phyloP scores from a whole-genome alignment of 53 echinoderm and acorn worm species.

The Paracentrotus lividus region DNA sequence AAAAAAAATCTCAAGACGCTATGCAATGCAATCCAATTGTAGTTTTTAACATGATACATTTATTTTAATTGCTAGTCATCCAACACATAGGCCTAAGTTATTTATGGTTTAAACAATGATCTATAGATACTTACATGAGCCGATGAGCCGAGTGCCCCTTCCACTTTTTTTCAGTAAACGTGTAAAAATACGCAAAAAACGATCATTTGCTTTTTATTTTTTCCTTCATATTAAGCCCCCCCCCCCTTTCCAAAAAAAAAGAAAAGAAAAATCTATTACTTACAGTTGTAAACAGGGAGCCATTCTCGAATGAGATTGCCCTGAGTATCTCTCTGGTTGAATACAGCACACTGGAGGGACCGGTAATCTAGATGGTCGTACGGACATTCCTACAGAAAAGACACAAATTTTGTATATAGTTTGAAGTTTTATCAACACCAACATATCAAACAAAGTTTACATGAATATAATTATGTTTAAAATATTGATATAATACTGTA shows the following conservation, averaged over 20 bases:
- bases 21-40: too few species aligned
- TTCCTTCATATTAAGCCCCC: not conserved
- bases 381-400: conserved; percentile 81
- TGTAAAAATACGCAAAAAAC: too few species aligned
- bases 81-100: too few species aligned
- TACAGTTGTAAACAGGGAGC: conserved; percentile 86
- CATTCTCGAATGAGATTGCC: conserved; percentile 76
- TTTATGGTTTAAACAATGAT: too few species aligned
- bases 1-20: too few species aligned
- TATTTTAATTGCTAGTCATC: too few species aligned
- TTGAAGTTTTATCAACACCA: not conserved
- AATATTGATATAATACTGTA: too few species aligned
- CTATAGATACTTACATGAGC: too few species aligned
- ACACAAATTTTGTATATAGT: not conserved
- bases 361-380: conserved; percentile 77
- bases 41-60: too few species aligned
- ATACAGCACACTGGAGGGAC: conserved; percentile 86
- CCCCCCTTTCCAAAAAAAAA: too few species aligned
- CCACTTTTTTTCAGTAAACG: not conserved
- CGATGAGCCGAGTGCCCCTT: too few species aligned
- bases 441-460: not conserved
- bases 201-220: not conserved
- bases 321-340: conserved; percentile 76
- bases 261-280: conserved; percentile 70
- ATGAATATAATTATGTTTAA: too few species aligned